phyloP scores from a whole-genome alignment of 2,888 invertebrate species.

The Antheraea yamamai region DNA sequence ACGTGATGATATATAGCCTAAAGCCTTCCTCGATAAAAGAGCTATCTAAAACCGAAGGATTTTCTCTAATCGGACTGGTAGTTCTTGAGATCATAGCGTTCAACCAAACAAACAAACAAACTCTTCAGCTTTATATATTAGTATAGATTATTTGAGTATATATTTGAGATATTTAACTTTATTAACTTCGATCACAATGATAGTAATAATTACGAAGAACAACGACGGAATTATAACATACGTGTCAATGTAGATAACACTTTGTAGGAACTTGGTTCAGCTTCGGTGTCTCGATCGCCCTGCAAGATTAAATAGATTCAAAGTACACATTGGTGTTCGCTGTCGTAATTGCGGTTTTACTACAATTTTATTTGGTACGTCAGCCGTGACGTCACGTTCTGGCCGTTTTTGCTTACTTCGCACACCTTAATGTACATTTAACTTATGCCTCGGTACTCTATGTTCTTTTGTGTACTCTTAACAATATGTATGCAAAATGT shows the following conservation, averaged over 20 bases:
- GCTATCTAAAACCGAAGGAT: too few relatives aligned
- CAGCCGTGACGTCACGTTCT: not conserved
- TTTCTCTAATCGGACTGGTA: too few relatives aligned
- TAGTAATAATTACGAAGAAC: not conserved
- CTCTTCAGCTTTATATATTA: too few relatives aligned
- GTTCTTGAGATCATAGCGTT: too few relatives aligned
- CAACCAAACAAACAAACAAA: too few relatives aligned
- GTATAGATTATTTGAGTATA: too few relatives aligned
- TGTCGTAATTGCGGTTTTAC: not conserved
- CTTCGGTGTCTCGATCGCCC: not conserved
- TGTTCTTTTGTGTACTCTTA: not conserved
- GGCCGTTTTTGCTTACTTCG: not conserved
- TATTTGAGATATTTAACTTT: too few relatives aligned
- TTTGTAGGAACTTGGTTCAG: not conserved
- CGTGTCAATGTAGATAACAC: not conserved
- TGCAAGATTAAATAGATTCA: not conserved
- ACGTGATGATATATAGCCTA: too few relatives aligned
- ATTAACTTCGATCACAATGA: too few relatives aligned
- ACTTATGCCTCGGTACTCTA: not conserved
- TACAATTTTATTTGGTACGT: conserved; percentile 4
- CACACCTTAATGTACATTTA: not conserved
- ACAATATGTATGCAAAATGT: too few relatives aligned
- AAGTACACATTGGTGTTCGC: not conserved
- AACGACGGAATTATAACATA: not conserved
- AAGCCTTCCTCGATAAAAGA: too few relatives aligned